Evolutionary conservation across 2,113 vertebrate genomes (phyloP).

Genomic region (Tricholaema leucomelas): DNA sequence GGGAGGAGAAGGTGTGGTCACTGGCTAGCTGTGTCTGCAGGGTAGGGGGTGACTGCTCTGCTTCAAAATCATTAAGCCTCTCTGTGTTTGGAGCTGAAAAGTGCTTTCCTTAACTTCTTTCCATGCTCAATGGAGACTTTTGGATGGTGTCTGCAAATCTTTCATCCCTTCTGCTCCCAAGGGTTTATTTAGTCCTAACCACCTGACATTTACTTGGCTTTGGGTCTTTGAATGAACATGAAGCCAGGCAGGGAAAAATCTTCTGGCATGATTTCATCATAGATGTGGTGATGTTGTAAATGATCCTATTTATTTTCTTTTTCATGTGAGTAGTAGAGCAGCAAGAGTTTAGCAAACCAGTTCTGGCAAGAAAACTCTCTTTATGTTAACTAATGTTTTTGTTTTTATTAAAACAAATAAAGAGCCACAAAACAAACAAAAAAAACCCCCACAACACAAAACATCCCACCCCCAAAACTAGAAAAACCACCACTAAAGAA

Average conservation of each 20-base stretch:
- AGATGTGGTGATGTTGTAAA: background rate
- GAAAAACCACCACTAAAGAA: background rate
- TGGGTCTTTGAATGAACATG: background rate
- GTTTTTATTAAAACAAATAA: background rate
- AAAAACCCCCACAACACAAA: no score
- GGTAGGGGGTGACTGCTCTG: background rate
- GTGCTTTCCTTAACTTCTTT: background rate
- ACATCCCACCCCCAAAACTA: no score
- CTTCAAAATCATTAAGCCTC: background rate
- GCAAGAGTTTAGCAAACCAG: background rate
- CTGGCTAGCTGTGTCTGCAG: background rate
- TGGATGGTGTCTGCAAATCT: background rate
- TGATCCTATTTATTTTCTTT: background rate
- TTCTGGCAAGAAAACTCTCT: background rate
- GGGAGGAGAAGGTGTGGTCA: background rate
- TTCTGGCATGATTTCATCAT: background rate
- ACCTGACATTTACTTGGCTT: conserved; percentile 6
- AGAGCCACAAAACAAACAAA: background rate
- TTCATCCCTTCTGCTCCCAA: background rate
- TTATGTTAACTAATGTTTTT: background rate
- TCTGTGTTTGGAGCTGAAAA: background rate
- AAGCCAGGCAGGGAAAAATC: background rate
- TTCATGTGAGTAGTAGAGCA: background rate
- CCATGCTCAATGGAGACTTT: background rate
- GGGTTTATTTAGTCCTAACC: background rate